Base-by-base conservation (phyloP, 2,797 vertebrate species). In the Syndactyla subalaris region DNA sequence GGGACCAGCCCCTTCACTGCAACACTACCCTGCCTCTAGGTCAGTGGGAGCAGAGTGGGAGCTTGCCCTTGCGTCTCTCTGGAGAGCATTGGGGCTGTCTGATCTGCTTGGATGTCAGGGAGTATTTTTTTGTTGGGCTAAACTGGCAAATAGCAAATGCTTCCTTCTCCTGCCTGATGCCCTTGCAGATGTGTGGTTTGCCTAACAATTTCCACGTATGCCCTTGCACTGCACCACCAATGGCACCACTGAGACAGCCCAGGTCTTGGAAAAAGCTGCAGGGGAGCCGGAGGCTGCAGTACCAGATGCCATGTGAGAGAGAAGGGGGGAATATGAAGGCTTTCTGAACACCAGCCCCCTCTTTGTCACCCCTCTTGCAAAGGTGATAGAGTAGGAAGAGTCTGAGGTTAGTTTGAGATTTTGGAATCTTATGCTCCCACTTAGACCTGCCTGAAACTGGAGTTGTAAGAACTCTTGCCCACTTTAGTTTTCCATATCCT, bases 21-120 rank as follows among this genome's bases (percentile, higher is more conserved):
- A 7, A 6, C 2, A 16, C n/a, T 7, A 15, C 39, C 41, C 76
- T 46, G 67, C 46, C n/a, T 39, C 49, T 22, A 10, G 32, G 17
- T 23, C 48, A 36, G 39, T 2, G 5, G 29, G 55, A 76, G 24
- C 0, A 0, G 43, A 55, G 32, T 3, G 21, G 22, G 39, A 59
- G 14, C 32, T 27, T 38, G 41, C 16, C 61, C 32, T 59, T n/a
- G 15, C 7, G 67, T 52, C 57, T 24, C 41, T 49, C 46, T 66
- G 26, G 19, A 77, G 34, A 66, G 58, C 43, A 43, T 21, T 15
- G 49, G 20, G 15, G 65, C 24, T 48, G 4, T 15, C 22, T 17
- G 20, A 57, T 22, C 16, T 34, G 30, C 68, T 23, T 19, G 24
- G 57, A 52, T 9, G 12, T 20, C 24, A 76, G 54, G 49, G 36